phyloP scores from a whole-genome alignment of 2,888 invertebrate species.

The Ennomos erosarius region DNA sequence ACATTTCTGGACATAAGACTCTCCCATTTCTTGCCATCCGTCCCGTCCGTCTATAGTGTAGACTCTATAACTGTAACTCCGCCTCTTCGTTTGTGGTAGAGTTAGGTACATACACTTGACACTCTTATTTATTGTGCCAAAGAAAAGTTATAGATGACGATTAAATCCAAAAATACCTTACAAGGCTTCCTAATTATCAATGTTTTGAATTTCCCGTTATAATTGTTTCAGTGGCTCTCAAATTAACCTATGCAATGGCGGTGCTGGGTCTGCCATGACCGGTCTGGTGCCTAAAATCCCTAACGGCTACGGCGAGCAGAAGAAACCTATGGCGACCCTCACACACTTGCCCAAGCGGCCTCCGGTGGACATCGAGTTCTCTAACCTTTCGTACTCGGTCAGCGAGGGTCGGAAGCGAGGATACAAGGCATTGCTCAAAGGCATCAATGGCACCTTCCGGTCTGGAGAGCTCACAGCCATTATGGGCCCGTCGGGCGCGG shows the following conservation, averaged over 20 bases:
- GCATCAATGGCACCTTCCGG: conserved; percentile 94
- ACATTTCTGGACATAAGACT: too few relatives aligned
- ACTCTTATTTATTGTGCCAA: too few relatives aligned
- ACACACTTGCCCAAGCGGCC: conserved; percentile 94
- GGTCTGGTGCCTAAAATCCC: conserved; percentile 89
- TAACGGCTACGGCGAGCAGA: conserved; percentile 89
- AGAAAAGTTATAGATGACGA: too few relatives aligned
- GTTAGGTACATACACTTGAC: too few relatives aligned
- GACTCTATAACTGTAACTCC: too few relatives aligned
- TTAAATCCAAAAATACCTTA: too few relatives aligned
- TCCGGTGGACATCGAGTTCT: conserved; percentile 96
- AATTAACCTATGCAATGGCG: conserved; percentile 90
- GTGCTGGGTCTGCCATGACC: conserved; percentile 77
- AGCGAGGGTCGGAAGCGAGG: conserved; percentile 93
- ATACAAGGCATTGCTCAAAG: conserved; percentile 94
- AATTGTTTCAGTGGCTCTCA: conserved; percentile 87
- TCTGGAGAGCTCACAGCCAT: conserved; percentile 97
- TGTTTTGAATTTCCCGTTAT: too few relatives aligned
- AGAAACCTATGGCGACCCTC: conserved; percentile 90
- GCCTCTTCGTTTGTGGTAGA: too few relatives aligned
- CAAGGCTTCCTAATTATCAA: too few relatives aligned
- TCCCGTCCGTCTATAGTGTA: too few relatives aligned
- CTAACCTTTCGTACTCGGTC: conserved; percentile 94
- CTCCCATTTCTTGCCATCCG: too few relatives aligned
- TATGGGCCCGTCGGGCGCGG: conserved; percentile 96